These are phyloP conservation scores for Mimachlamys varia DNA, from an alignment of 2,888 invertebrate species.

Conservation along the genomic window DNA sequence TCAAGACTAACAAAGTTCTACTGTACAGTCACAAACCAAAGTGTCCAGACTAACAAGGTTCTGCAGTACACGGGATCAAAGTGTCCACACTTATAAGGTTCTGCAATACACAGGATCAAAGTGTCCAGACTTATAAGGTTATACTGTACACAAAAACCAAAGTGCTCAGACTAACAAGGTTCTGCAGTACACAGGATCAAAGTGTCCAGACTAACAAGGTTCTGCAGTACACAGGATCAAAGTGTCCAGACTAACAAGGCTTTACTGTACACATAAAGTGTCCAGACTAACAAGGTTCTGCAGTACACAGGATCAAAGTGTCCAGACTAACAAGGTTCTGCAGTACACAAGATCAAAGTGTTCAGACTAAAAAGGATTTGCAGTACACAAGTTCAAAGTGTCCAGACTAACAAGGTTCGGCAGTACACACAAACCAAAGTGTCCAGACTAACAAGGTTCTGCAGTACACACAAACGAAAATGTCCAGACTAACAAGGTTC, in stretches of 20 bases:
- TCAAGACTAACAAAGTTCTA: background rate
- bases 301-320: background rate
- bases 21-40: conserved; percentile 7
- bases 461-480: conserved; percentile 10
- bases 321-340: conserved; percentile 9
- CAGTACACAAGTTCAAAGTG: background rate
- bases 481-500: background rate
- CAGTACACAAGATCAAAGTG: background rate
- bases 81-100: background rate
- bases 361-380: background rate
- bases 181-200: background rate
- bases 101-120: background rate
- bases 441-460: background rate
- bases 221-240: background rate
- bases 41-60: background rate
- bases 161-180: background rate
- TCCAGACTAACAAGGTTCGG: background rate
- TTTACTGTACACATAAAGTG: conserved; percentile 1
- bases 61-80: background rate
- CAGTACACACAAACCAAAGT: conserved; percentile 1
- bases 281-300: conserved; percentile 2
- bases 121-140: background rate
- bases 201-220: background rate
- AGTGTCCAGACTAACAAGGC: background rate
- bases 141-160: background rate